Evolutionary conservation across 2,113 vertebrate species (phyloP), one percentile per base, ranked within the genome.

Genomic region (Hippoglossus stenolepis): DNA sequence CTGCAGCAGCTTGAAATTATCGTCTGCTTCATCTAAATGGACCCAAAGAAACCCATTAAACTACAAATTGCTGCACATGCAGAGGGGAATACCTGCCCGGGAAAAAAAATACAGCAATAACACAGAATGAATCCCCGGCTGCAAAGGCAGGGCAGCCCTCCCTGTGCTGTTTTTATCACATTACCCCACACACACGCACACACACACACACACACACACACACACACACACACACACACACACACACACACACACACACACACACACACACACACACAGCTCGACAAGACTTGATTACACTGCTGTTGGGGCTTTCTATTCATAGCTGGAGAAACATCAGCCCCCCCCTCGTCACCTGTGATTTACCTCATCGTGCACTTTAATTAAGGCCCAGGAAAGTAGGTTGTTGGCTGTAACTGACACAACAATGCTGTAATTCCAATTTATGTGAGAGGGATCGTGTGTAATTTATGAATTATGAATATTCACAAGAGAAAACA

Each of bases 81-180:
- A 40, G 40, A 68, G 70, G 61, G 61, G 70, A 85, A 85, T 73
- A 88, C 75, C 82, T 70, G 78, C 45, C 54, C 18, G 21, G 24
- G 17, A 64, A 56, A 40, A 6, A 53, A 61, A 71, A 82, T 3
- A 51, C 57, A 57, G 77, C 78, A 84, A 85, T 90, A 75, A 85
- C 69, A 80, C 66, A 38, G 81, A 90, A 91, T 82, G 38, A 88
- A 85, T 61, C 79, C 78, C 74, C 65, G 59, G 81, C 79, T 84
- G 85, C 68, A 83, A 80, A 86, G 58, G 54, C 35, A 35, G 78
- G 67, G 66, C 57, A 66, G 63, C 70, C 70, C 56, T 81, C 73
- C 62, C 35, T 45, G 64, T 75, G 70, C 40, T 24, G 66, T 79
- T 87, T 81, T 85, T 73, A 88, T 87, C 79, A 62, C 79, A 79